Conservation (phyloP, 2,888 invertebrate genomes). For the Dexiosoma caninum region DNA sequence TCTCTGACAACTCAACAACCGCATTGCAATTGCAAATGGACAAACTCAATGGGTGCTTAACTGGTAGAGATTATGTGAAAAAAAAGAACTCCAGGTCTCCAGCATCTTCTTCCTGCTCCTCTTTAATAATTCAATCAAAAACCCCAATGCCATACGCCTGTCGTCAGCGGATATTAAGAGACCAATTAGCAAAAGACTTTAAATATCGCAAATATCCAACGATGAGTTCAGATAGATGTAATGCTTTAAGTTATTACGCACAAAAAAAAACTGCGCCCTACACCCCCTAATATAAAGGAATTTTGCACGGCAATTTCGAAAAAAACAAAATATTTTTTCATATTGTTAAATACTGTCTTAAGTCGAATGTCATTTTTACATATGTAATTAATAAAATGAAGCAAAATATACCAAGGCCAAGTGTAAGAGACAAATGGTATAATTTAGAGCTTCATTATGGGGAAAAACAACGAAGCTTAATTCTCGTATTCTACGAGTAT, state of each 20-base stretch:
- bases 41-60: neutral
- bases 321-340: no score
- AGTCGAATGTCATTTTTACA: no score
- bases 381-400: no score
- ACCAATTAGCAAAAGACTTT: constrained; percentile 3
- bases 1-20: neutral
- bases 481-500: no score
- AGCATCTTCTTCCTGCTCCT: neutral
- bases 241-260: constrained; percentile 29
- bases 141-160: constrained; percentile 27
- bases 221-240: constrained; percentile 6
- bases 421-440: no score
- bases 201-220: neutral
- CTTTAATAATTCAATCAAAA: neutral
- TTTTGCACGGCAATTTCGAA: no score
- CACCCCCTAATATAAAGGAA: no score
- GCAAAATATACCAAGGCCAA: no score
- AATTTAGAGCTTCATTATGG: no score
- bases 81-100: neutral
- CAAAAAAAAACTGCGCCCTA: no score
- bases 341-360: neutral
- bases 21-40: neutral
- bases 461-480: no score
- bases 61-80: neutral
- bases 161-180: constrained; percentile 31